Conservation (phyloP, 2,113 vertebrate genomes). For the Aptenodytes forsteri region DNA sequence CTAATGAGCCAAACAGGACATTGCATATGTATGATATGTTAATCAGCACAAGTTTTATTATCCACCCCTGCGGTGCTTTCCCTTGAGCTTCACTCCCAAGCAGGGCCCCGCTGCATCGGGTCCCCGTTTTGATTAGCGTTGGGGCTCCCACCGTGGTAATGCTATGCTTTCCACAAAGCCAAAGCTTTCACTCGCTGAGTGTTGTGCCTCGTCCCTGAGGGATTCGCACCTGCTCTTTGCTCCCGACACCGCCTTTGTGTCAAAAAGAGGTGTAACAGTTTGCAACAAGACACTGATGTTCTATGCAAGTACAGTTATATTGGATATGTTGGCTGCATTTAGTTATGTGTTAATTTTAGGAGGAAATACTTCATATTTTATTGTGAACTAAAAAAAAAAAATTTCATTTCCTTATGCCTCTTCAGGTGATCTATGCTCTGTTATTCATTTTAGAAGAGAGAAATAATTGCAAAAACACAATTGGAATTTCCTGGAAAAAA, state of each 20-base stretch:
- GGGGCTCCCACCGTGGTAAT: background rate
- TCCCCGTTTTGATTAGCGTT: background rate
- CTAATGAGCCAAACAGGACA: background rate
- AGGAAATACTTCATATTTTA: background rate
- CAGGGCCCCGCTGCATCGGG: accelerated
- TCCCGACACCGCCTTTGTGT: background rate
- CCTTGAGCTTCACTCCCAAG: background rate
- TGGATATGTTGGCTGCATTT: background rate
- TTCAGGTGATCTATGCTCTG: background rate
- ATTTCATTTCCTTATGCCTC: background rate
- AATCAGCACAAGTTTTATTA: background rate
- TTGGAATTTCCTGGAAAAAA: background rate
- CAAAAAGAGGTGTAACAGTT: background rate
- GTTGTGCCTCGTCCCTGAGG: background rate
- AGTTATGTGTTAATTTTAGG: background rate
- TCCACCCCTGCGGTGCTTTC: background rate
- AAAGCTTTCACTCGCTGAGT: background rate
- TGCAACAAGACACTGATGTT: background rate
- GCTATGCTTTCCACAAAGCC: background rate
- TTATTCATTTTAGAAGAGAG: background rate
- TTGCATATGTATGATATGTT: background rate
- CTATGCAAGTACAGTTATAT: background rate
- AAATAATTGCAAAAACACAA: background rate
- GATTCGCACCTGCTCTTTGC: background rate
- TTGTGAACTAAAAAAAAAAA: background rate